Percentiles rank a stretch among this genome's conserved stretches.
These are phyloP conservation scores for Drosophila neoperkinsi DNA, from an alignment of 2,888 invertebrate genomes.

Conservation along the genomic window DNA sequence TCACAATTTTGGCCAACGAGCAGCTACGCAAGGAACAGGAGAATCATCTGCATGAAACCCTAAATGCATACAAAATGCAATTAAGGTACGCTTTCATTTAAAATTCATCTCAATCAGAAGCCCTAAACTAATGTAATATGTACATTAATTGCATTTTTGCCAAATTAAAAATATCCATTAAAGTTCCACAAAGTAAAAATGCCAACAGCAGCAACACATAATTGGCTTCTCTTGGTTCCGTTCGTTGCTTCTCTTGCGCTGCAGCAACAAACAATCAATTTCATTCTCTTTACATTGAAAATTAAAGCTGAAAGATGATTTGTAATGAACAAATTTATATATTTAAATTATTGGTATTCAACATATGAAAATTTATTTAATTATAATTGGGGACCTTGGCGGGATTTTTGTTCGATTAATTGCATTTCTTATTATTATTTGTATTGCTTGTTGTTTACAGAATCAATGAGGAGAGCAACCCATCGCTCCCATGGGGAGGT, in stretches of 20 bases:
- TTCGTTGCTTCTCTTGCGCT: neutral
- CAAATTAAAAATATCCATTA: neutral
- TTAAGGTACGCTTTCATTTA: slow-evolving; percentile 38
- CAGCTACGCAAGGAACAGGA: slow-evolving; percentile 50
- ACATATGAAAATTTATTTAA: too few relatives aligned
- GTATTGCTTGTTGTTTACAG: slow-evolving; percentile 41
- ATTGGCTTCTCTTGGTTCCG: neutral
- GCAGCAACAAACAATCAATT: neutral
- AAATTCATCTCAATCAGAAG: neutral
- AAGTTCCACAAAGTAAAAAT: neutral
- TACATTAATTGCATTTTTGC: neutral
- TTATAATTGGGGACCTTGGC: too few relatives aligned
- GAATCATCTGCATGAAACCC: slow-evolving; percentile 25
- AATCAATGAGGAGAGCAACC: slow-evolving; percentile 80
- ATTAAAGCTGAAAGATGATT: neutral
- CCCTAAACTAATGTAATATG: too few relatives aligned
- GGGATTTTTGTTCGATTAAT: neutral
- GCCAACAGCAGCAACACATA: neutral
- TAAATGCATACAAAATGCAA: slow-evolving; percentile 53
- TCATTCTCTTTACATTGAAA: neutral
- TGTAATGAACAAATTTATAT: too few relatives aligned
- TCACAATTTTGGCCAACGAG: slow-evolving; percentile 61
- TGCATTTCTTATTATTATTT: neutral
- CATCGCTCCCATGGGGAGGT: slow-evolving; percentile 83
- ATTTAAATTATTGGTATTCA: neutral